A percentile compares a stretch with the other conserved stretches of the same genome.
phyloP scores from a whole-genome alignment of 2,113 vertebrate species.

The Prietella phreatophila region DNA sequence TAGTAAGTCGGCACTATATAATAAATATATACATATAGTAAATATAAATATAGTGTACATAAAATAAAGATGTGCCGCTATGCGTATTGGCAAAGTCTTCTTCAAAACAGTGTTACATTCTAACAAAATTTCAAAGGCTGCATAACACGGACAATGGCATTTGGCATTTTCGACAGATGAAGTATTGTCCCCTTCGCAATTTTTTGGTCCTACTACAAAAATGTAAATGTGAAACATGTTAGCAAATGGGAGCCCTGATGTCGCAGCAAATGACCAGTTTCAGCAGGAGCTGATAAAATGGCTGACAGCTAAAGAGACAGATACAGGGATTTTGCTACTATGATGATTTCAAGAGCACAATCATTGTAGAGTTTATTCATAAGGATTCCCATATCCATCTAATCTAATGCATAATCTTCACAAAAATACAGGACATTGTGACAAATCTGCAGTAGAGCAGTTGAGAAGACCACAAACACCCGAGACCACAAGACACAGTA shows the following conservation, averaged over 20 bases:
- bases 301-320: constrained; percentile 29
- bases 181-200: constrained; percentile 38
- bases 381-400: not conserved
- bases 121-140: constrained; percentile 1
- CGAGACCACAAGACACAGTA: constrained; percentile 15
- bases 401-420: constrained; percentile 21
- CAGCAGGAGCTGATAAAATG: constrained; percentile 44
- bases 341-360: not conserved
- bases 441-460: constrained; percentile 44
- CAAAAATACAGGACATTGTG: constrained; percentile 3
- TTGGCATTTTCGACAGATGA: constrained; percentile 31
- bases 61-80: not conserved
- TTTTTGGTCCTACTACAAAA: constrained; percentile 51
- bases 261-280: constrained; percentile 49
- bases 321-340: not conserved
- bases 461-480: constrained; percentile 12
- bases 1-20: not conserved
- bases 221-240: constrained; percentile 54
- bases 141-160: not conserved
- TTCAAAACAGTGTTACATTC: not conserved
- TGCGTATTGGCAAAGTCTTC: not conserved
- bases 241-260: constrained; percentile 51
- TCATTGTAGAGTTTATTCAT: not conserved
- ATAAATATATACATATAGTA: not conserved
- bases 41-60: not conserved